phyloP scores from a whole-genome alignment of 1,140 invertebrate species.

The Goniozus legneri region DNA sequence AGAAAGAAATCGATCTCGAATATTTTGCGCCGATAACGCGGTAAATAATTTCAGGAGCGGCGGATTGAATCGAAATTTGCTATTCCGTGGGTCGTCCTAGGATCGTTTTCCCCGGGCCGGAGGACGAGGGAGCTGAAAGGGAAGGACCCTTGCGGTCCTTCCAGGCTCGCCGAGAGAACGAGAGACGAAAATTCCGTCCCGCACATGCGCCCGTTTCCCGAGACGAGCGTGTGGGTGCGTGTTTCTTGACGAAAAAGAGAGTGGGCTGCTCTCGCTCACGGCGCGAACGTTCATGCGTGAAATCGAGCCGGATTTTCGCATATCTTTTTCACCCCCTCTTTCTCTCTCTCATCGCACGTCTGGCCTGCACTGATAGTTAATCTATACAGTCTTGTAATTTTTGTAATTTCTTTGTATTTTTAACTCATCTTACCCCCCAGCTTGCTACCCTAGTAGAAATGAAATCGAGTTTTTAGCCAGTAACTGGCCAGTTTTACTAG shows the following conservation, averaged over 20 bases:
- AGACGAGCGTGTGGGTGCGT: neutral
- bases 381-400: too few species aligned
- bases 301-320: neutral
- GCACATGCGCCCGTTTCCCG: neutral
- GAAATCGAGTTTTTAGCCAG: too few species aligned
- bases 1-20: too few species aligned
- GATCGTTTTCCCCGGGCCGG: too few species aligned
- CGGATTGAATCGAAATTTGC: neutral
- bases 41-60: neutral
- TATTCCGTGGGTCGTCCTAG: too few species aligned
- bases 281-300: neutral
- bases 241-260: neutral
- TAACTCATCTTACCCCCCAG: too few species aligned
- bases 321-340: neutral
- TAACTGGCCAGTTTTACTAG: too few species aligned
- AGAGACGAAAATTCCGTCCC: neutral
- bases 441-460: too few species aligned
- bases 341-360: constrained; percentile 2
- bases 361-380: too few species aligned
- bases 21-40: neutral
- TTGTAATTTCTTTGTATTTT: too few species aligned
- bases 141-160: neutral
- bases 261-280: too few species aligned
- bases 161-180: too few species aligned
- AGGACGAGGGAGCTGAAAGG: neutral